phyloP scores from a whole-genome alignment of 2,113 vertebrate genomes.

The Myrmecophaga tridactyla region DNA sequence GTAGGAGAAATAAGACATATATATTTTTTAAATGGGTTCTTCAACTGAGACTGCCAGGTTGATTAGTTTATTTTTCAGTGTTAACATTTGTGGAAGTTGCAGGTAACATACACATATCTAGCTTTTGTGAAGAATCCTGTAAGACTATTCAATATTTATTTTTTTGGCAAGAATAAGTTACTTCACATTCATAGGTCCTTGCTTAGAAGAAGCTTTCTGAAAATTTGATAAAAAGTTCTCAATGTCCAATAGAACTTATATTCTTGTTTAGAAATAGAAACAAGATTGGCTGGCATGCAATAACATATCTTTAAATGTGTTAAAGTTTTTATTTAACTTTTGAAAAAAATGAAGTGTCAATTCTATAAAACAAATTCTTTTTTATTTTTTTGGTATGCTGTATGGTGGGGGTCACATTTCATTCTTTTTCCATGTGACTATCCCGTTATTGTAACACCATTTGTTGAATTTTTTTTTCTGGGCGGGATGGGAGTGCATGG shows the following conservation, averaged over 20 bases:
- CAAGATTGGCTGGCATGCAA: not conserved
- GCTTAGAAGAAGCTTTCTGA: constrained; percentile 14
- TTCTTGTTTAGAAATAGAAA: constrained; percentile 51
- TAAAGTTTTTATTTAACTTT: constrained; percentile 48
- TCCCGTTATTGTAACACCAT: no score
- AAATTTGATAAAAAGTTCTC: constrained; percentile 43
- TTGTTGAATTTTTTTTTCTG: no score
- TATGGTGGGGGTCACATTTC: no score
- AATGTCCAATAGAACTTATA: not conserved
- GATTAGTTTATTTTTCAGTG: constrained; percentile 36
- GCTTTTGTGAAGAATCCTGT: not conserved
- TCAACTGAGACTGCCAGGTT: not conserved
- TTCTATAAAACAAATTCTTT: constrained; percentile 30
- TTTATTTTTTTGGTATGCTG: no score
- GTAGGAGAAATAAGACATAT: constrained; percentile 30
- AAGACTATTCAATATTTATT: not conserved
- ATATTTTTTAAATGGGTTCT: constrained; percentile 34
- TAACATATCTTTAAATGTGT: constrained; percentile 37
- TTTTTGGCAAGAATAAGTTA: constrained; percentile 8
- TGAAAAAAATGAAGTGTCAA: not conserved
- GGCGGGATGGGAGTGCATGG: no score
- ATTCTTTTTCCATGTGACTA: no score
- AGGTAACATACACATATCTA: not conserved
- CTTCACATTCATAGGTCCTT: constrained; percentile 45
- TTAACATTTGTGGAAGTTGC: not conserved